Conservation (phyloP, 2,113 vertebrate genomes). For the Delphinus delphis region DNA sequence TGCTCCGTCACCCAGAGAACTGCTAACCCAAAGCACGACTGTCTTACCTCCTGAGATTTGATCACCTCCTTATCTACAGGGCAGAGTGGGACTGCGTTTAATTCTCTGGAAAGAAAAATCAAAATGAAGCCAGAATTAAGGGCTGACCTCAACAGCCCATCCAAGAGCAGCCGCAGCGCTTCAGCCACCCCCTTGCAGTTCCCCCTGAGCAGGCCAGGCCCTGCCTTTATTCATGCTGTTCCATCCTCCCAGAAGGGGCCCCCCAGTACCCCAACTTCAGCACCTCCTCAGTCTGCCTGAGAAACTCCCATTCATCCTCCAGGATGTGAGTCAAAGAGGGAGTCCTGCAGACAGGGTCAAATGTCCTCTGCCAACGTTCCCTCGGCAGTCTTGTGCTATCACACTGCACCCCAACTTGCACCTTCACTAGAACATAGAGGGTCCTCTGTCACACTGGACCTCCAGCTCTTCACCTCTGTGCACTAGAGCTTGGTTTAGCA, state of each 20-base stretch:
- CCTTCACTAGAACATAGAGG: not conserved
- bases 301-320: not conserved
- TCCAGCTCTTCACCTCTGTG: not conserved
- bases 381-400: not conserved
- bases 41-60: constrained; percentile 89
- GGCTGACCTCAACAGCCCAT: not conserved
- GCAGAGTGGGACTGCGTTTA: constrained; percentile 83
- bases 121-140: constrained; percentile 32
- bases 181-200: not conserved
- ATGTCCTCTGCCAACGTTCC: not conserved
- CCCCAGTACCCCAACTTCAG: no score
- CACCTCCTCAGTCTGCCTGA: not conserved
- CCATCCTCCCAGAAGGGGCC: not conserved
- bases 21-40: not conserved
- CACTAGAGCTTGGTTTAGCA: not conserved
- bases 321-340: not conserved
- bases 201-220: not conserved
- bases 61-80: constrained; percentile 90
- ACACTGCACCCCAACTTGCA: not conserved
- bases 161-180: not conserved
- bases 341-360: not conserved
- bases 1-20: not conserved
- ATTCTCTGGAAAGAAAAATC: constrained; percentile 83
- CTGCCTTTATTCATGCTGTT: not conserved
- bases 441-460: not conserved